Evolutionary conservation across 1,140 invertebrate species (phyloP).

Genomic region (Papilio dardanus): DNA sequence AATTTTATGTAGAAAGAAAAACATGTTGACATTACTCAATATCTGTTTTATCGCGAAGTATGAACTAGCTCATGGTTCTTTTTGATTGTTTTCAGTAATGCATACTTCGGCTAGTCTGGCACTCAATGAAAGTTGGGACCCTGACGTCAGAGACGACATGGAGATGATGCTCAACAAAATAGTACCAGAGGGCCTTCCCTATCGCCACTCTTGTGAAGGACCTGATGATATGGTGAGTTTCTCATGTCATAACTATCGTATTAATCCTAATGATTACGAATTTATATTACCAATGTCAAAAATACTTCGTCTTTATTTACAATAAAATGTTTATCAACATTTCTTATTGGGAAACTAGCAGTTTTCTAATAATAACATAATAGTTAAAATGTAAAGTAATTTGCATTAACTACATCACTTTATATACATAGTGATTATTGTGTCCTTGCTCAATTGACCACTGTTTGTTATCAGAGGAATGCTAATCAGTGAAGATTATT

Average conservation of each 20-base stretch:
- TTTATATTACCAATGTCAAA: conserved; percentile 17
- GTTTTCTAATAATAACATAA: not conserved
- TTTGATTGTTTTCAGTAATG: conserved; percentile 89
- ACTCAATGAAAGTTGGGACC: conserved; percentile 99
- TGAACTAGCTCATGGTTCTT: conserved; percentile 58
- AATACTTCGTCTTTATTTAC: not conserved
- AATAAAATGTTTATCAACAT: conserved; percentile 39
- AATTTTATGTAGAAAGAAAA: not conserved
- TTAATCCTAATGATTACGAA: not conserved
- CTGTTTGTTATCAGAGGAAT: conserved; percentile 7
- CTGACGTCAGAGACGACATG: conserved; percentile 98
- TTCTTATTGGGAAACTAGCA: not conserved
- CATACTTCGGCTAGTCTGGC: conserved; percentile 98
- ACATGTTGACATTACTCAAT: not conserved
- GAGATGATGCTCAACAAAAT: conserved; percentile 99
- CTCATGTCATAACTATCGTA: conserved; percentile 27
- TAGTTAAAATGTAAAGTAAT: no score
- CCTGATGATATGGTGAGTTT: conserved; percentile 97
- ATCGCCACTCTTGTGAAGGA: conserved; percentile 98
- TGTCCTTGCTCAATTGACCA: not conserved
- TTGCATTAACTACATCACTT: no score
- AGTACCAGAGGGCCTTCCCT: conserved; percentile 97
- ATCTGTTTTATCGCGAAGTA: conserved; percentile 18
- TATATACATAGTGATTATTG: not conserved
- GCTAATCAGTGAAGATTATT: conserved; percentile 10